Percentiles rank a stretch among this genome's conserved stretches.
Evolutionary conservation across 2,113 vertebrate species (phyloP).

Genomic region (Cinclus cinclus): DNA sequence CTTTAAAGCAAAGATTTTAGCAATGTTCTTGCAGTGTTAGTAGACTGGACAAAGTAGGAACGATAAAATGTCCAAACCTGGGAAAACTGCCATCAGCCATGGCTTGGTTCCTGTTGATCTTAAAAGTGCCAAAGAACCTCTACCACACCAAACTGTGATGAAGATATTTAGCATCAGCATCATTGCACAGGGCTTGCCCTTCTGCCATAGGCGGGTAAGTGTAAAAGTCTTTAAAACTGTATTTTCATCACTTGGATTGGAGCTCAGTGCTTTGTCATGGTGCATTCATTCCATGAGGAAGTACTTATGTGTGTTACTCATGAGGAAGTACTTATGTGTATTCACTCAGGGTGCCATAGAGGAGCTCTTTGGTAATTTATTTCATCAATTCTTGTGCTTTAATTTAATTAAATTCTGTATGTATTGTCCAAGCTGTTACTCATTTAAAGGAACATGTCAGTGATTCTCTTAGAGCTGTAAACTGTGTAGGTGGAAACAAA

Average conservation of each 20-base stretch:
- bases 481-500: neutral
- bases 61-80: conserved; percentile 84
- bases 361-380: neutral
- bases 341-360: neutral
- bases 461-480: neutral
- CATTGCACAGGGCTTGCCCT: conserved; percentile 93
- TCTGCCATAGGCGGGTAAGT: conserved; percentile 95
- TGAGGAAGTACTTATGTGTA: neutral
- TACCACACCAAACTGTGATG: conserved; percentile 91
- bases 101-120: conserved; percentile 82
- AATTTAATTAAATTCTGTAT: neutral
- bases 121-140: conserved; percentile 80
- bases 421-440: neutral
- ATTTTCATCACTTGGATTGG: conserved; percentile 22
- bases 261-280: conserved; percentile 31
- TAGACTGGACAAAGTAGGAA: conserved; percentile 60
- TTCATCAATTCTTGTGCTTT: neutral
- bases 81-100: conserved; percentile 79
- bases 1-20: conserved; percentile 47
- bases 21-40: conserved; percentile 83
- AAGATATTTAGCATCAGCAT: conserved; percentile 99
- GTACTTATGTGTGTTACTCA: neutral
- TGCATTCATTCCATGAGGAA: neutral
- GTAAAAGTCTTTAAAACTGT: conserved; percentile 39
- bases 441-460: neutral